Percentiles rank a stretch among this genome's conserved stretches.
phyloP scores from a whole-genome alignment of 1,140 invertebrate species.

The Listronotus bonariensis region DNA sequence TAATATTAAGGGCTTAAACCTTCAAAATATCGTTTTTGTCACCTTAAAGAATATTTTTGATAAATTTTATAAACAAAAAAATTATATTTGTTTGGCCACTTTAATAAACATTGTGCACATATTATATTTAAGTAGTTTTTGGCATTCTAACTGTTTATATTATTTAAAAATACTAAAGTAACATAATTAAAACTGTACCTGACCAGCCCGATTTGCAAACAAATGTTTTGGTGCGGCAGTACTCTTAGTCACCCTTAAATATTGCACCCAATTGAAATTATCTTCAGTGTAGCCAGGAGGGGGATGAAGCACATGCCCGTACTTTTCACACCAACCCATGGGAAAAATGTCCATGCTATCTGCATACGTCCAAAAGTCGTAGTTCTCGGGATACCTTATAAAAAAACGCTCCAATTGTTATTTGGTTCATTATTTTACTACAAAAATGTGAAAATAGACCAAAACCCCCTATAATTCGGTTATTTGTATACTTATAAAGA shows the following conservation, averaged over 20 bases:
- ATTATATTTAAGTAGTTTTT: no score
- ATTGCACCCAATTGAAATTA: constrained; percentile 83
- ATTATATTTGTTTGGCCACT: no score
- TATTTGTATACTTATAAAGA: no score
- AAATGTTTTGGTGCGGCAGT: constrained; percentile 78
- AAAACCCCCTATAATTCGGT: no score
- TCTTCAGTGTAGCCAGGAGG: constrained; percentile 69
- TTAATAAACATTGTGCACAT: no score
- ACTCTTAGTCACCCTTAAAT: constrained; percentile 77
- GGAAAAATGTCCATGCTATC: constrained; percentile 91
- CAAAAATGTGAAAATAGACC: no score
- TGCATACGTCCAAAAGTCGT: constrained; percentile 94
- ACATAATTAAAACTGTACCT: constrained; percentile 54
- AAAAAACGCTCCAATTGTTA: not conserved
- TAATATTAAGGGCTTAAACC: no score
- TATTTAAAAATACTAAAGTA: not conserved
- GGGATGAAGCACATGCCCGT: constrained; percentile 72
- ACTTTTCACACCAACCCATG: constrained; percentile 89
- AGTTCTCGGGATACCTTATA: constrained; percentile 70
- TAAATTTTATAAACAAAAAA: no score
- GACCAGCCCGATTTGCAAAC: constrained; percentile 67
- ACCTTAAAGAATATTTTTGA: no score
- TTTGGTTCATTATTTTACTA: no score
- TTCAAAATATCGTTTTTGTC: no score
- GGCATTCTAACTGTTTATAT: no score